Conservation (phyloP, 2,888 invertebrate species). For the Oscheius sp. region DNA sequence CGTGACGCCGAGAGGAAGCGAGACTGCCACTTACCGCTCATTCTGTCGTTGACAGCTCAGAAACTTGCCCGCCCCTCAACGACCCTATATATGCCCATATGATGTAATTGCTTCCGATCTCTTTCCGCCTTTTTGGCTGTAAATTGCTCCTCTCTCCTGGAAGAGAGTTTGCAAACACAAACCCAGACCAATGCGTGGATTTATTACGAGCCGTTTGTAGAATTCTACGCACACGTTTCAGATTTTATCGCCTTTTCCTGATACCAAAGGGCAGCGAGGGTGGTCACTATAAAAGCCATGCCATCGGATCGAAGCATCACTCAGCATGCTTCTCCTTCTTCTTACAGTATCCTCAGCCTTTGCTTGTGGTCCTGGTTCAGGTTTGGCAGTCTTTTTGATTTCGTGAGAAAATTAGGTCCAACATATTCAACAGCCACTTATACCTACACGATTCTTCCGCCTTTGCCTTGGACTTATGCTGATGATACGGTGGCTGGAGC, state of each 20-base stretch:
- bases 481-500: background rate
- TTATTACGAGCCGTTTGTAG: background rate
- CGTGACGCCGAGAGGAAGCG: background rate
- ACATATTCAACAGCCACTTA: background rate
- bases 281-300: background rate
- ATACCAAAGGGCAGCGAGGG: background rate
- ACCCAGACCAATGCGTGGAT: no score
- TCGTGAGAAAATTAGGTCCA: background rate
- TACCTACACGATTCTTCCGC: background rate
- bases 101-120: conserved; percentile 25
- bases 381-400: background rate
- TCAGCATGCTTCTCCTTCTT: background rate
- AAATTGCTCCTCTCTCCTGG: background rate
- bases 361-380: conserved; percentile 3
- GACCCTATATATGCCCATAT: conserved; percentile 5
- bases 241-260: background rate
- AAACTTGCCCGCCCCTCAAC: background rate
- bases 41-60: conserved; percentile 30
- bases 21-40: conserved; percentile 28
- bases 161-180: background rate
- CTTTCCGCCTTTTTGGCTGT: background rate
- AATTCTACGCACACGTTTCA: background rate
- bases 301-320: background rate
- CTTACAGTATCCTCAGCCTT: background rate
- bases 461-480: background rate